Evolutionary conservation across 2,888 invertebrate species (phyloP).

Genomic region (Ophonus ardosiacus): DNA sequence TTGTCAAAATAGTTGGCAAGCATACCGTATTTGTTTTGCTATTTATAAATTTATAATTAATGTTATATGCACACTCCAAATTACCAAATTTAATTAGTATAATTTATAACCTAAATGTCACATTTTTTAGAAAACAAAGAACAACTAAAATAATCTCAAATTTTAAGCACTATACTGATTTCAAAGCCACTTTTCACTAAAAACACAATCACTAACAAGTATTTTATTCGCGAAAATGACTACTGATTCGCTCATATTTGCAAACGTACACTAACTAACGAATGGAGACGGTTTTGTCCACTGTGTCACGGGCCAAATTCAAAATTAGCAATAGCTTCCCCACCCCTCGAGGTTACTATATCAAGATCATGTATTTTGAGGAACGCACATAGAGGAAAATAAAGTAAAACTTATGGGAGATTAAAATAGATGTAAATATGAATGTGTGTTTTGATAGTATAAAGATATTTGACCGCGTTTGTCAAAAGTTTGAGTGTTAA

Average conservation of each 20-base stretch:
- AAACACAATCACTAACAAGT: not conserved
- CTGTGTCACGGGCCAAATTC: slow-evolving; percentile 59
- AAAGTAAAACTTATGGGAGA: not conserved
- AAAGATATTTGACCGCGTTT: slow-evolving; percentile 28
- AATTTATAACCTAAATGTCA: not conserved
- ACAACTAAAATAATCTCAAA: not conserved
- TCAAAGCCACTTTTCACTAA: not conserved
- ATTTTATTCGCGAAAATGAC: not conserved
- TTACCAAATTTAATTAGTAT: not conserved
- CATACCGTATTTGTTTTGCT: slow-evolving; percentile 1
- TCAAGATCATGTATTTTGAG: slow-evolving; percentile 53
- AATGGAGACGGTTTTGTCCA: slow-evolving; percentile 29
- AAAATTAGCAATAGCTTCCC: slow-evolving; percentile 53
- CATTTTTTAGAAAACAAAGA: not conserved
- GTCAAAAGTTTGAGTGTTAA: not conserved
- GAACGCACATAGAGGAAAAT: not conserved
- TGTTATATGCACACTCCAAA: slow-evolving; percentile 1
- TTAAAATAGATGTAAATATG: slow-evolving; percentile 33
- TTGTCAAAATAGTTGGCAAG: slow-evolving; percentile 29
- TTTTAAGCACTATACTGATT: not conserved
- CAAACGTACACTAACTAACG: not conserved
- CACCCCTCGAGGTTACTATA: slow-evolving; percentile 33
- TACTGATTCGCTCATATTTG: not conserved
- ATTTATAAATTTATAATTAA: slow-evolving; percentile 43
- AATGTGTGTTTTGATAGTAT: slow-evolving; percentile 8